These are phyloP conservation scores for Priocnemis perturbator DNA, from an alignment of 2,888 invertebrate genomes.

Conservation along the genomic window DNA sequence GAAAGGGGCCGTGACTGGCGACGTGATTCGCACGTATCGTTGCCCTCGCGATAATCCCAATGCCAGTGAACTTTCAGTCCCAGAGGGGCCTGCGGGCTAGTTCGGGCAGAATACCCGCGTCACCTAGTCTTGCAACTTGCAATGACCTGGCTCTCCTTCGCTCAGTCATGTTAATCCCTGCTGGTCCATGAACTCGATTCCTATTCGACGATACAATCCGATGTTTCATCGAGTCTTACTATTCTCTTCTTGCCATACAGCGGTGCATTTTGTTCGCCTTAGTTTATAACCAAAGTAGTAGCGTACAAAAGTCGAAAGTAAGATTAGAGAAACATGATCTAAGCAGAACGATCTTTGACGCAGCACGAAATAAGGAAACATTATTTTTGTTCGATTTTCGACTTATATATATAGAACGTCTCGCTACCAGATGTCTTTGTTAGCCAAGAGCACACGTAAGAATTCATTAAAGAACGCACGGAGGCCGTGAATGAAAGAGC, in stretches of 20 bases:
- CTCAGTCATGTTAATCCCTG: no score
- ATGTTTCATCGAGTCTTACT: not conserved
- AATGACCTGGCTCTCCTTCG: conserved; percentile 17
- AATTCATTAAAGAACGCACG: no score
- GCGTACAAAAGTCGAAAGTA: no score
- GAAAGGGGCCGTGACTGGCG: conserved; percentile 65
- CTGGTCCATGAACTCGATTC: not conserved
- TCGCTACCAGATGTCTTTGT: no score
- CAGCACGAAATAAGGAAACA: no score
- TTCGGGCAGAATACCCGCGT: conserved; percentile 48
- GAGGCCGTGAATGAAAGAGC: no score
- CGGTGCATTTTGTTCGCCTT: not conserved
- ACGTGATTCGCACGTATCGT: conserved; percentile 69
- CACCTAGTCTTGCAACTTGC: conserved; percentile 37
- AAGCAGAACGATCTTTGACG: no score
- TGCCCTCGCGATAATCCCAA: conserved; percentile 60
- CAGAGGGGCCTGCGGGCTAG: conserved; percentile 45
- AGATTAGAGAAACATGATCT: no score
- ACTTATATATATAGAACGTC: no score
- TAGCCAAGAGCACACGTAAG: no score
- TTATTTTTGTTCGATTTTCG: no score
- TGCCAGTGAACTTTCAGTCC: conserved; percentile 67
- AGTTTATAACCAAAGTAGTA: no score
- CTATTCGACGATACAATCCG: not conserved
- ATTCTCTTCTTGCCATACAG: not conserved